Base-by-base conservation (phyloP, 2,797 vertebrate genomes). In the Esox masquinongy region DNA sequence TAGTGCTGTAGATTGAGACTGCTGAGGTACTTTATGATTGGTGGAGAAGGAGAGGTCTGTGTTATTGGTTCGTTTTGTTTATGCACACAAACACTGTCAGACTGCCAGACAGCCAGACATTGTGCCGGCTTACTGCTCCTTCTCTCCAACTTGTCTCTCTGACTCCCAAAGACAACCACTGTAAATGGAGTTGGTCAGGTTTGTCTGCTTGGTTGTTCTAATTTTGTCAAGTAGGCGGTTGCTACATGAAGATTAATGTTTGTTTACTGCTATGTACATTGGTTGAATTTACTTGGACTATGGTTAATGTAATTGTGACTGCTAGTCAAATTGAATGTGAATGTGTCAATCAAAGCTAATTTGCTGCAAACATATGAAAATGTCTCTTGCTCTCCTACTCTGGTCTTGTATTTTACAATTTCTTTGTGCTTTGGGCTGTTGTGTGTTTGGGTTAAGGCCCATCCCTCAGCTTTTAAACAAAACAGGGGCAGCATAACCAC, bases 31-130 rank as follows among this genome's bases (percentile, higher is more conserved):
- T 34, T 50, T 26, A 51, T 26, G 34, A n/a, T 49, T 72, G 19
- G 51, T 36, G 70, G 17, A n/a, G 51, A 31, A 59, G 70, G 31
- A 34, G 31, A 31, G 53, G 39, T 56, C 51, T 22, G 9, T 72
- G 29, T 61, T 51, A 72, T 72, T 72, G 70, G 70, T 59, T 72
- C 24, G 70, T 22, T 59, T 72, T 72, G 53, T 59, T 72, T 72
- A 59, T 72, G 70, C 70, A 59, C 31, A 72, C 70, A 39, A 22
- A 26, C 56, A 22, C 70, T 61, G 70, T 72, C 70, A 72, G 70
- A n/a, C 34, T n/a, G 50, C 70, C 53, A 59, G 29, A 53, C 70
- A 59, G 70, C 19, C 5, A 31, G 19, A 56, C 50, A 14, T n/a
- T 59, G 31, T 72, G 31, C 34, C 19, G 22, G 51, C 29, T 59